Evolutionary conservation across 2,888 invertebrate species (phyloP).

Genomic region (Drosophila borborema): DNA sequence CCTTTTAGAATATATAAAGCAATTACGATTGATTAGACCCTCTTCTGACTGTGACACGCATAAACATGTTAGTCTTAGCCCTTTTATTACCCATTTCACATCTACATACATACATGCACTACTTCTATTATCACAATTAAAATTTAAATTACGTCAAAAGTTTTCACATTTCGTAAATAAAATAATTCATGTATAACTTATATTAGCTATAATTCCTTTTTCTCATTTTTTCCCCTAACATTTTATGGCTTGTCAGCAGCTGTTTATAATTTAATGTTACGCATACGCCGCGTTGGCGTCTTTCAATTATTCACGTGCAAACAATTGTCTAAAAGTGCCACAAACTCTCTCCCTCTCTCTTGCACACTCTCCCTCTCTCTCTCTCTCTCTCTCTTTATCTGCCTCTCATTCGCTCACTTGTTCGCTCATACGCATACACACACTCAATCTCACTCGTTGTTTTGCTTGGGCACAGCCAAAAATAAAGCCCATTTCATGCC

Average conservation of each 20-base stretch:
- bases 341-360: neutral
- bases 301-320: conserved; percentile 50
- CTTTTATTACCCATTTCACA: too few species aligned
- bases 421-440: neutral
- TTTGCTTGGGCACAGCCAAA: conserved; percentile 33
- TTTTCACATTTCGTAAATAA: conserved; percentile 8
- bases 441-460: neutral
- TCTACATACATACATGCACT: neutral
- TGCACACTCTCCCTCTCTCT: too few species aligned
- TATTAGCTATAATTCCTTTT: conserved; percentile 28
- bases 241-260: conserved; percentile 59
- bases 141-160: neutral
- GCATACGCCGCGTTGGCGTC: conserved; percentile 45
- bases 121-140: neutral
- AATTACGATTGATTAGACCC: too few species aligned
- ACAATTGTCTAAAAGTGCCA: conserved; percentile 28
- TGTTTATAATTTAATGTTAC: conserved; percentile 55
- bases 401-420: neutral
- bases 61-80: too few species aligned
- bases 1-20: too few species aligned
- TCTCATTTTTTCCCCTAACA: conserved; percentile 23
- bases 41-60: too few species aligned
- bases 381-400: neutral
- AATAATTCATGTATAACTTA: conserved; percentile 23
- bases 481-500: conserved; percentile 37